phyloP scores from a whole-genome alignment of 2,888 invertebrate genomes.

The Eupsilia transversa region DNA sequence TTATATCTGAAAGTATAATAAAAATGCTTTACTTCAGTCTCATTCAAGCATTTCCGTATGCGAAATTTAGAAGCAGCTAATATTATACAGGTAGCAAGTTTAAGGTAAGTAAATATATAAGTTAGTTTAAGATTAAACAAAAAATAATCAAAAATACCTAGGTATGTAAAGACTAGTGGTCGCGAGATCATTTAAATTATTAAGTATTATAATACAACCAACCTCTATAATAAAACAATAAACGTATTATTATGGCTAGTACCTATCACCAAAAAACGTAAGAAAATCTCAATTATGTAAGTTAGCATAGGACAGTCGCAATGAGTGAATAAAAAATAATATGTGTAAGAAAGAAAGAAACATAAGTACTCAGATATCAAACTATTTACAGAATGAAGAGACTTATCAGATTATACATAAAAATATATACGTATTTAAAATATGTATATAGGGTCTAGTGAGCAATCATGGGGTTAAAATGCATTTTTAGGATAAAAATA shows the following conservation, averaged over 20 bases:
- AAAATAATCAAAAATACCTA: slow-evolving; percentile 4
- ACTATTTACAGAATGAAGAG: slow-evolving; percentile 25
- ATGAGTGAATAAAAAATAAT: neutral
- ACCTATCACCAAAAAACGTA: neutral
- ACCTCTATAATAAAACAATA: neutral
- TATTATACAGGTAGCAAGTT: slow-evolving; percentile 54
- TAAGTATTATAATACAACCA: neutral
- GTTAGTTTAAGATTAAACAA: slow-evolving; percentile 9
- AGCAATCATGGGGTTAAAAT: slow-evolving; percentile 33
- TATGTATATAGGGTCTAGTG: slow-evolving; percentile 25
- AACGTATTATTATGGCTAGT: neutral
- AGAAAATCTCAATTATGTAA: slow-evolving; percentile 1
- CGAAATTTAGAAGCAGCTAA: slow-evolving; percentile 54
- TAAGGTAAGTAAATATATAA: slow-evolving; percentile 24
- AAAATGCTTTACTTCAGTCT: slow-evolving; percentile 67
- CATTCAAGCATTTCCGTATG: slow-evolving; percentile 61
- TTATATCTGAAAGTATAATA: slow-evolving; percentile 60
- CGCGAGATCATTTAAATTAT: slow-evolving; percentile 7
- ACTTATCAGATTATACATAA: slow-evolving; percentile 16
- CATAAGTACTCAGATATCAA: neutral
- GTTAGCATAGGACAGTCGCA: neutral
- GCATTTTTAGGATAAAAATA: slow-evolving; percentile 49
- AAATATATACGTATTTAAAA: slow-evolving; percentile 19
- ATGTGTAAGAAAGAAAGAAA: neutral
- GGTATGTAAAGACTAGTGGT: neutral